Evolutionary conservation across 2,113 vertebrate species (phyloP).

Genomic region (Micromys minutus): DNA sequence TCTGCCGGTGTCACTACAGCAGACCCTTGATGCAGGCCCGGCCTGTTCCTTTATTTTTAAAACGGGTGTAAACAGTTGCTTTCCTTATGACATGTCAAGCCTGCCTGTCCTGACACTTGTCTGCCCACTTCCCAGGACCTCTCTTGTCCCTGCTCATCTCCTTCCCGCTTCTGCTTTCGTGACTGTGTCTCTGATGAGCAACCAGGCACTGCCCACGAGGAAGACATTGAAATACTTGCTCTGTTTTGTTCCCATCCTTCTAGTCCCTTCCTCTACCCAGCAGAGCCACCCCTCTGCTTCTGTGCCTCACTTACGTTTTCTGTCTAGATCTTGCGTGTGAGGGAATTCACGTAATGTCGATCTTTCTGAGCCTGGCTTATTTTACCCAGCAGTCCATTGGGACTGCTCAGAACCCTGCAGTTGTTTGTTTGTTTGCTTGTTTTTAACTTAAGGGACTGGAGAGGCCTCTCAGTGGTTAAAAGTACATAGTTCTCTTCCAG

Average conservation of each 20-base stretch:
- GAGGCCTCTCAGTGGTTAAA: not conserved
- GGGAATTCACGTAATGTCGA: not conserved
- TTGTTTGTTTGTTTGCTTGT: too few species aligned
- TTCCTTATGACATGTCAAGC: not conserved
- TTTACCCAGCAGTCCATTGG: not conserved
- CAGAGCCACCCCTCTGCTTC: not conserved
- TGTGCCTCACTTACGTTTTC: fast-evolving
- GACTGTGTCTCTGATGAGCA: not conserved
- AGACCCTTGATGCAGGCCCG: not conserved
- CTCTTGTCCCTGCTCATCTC: not conserved
- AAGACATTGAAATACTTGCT: not conserved
- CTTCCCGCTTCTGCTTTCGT: not conserved
- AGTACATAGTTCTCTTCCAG: not conserved
- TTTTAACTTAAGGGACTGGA: not conserved
- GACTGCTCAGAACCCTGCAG: too few species aligned
- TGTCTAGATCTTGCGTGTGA: not conserved
- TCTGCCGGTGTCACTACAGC: not conserved
- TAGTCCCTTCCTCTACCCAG: too few species aligned
- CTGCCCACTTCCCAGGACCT: not conserved
- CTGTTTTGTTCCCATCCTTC: not conserved
- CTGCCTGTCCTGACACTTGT: too few species aligned
- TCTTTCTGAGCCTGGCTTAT: not conserved
- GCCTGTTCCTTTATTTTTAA: not conserved
- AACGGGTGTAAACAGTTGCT: too few species aligned
- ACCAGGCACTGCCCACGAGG: not conserved